Evolutionary conservation across 2,888 invertebrate species (phyloP).

Genomic region (Andrena flavipes): DNA sequence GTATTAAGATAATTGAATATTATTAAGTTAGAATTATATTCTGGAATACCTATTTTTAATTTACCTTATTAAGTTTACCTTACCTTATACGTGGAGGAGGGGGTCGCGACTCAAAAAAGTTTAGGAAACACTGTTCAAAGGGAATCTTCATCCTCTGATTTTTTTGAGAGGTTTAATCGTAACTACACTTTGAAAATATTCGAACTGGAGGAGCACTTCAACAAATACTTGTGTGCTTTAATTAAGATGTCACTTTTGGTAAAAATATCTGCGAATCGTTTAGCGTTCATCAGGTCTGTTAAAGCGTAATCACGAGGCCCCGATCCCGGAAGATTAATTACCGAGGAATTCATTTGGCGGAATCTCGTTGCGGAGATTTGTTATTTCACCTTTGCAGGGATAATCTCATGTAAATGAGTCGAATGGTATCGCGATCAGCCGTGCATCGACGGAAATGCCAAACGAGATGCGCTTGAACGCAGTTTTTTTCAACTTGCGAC

Average conservation of each 20-base stretch:
- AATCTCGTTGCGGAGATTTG: slow-evolving; percentile 51
- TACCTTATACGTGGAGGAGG: no score
- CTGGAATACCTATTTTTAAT: no score
- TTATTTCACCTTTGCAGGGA: slow-evolving; percentile 29
- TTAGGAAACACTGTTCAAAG: no score
- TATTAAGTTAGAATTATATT: no score
- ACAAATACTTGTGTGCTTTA: background rate
- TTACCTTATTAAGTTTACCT: no score
- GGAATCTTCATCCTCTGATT: no score
- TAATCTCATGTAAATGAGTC: slow-evolving; percentile 34
- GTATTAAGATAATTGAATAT: no score
- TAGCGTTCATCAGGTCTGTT: slow-evolving; percentile 4
- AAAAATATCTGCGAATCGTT: slow-evolving; percentile 1
- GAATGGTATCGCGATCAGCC: slow-evolving; percentile 49
- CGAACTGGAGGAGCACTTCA: no score
- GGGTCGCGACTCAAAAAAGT: no score
- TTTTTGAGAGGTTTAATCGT: no score
- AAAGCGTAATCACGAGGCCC: background rate
- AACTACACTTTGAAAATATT: no score
- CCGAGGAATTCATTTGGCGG: slow-evolving; percentile 70
- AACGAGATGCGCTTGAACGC: slow-evolving; percentile 17
- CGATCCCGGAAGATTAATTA: slow-evolving; percentile 74
- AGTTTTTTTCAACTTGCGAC: background rate
- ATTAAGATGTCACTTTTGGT: slow-evolving; percentile 6
- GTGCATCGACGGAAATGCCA: slow-evolving; percentile 48